Evolutionary conservation across 2,888 invertebrate species (phyloP), one percentile per base, ranked within the genome.

Genomic region (Craniophora ligustri): DNA sequence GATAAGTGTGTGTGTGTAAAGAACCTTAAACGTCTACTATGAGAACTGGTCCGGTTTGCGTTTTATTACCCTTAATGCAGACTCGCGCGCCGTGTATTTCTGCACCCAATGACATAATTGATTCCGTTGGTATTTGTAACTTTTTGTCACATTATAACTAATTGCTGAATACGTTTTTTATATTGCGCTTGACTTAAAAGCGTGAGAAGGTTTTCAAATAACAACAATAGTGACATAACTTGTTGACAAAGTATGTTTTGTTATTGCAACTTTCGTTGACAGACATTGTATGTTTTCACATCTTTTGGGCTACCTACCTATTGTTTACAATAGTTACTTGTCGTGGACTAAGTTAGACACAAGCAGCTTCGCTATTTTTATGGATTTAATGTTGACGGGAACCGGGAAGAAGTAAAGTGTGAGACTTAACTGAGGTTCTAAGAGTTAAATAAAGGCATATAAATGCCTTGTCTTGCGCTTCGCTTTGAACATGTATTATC

Each of bases 91-190:
- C 57, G 31, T 55, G 46, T 51, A 63, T 67, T 68, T 65, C 54
- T 64, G 53, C 48, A 61, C 23, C 38, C 26, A 65, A 58, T 65
- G 57, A 72, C 65, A 68, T 77, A 78, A 72, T 69, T 67, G 59
- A 71, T 69, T 67, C 56, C 19, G 38, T 26, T 41, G 62, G 58
- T 62, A 73, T 67, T 74, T 60, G 57, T 56, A 16, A 18, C 49
- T 71, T 78, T 74, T 77, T 75, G 65, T 61, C 58, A 50, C 48
- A 51, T 46, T 54, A 57, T 60, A 61, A 48, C 47, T 66, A 60
- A 57, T 42, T 46, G 54, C 54, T 64, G 57, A 44, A 63, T 67
- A 49, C 40, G 5, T 39, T 34, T 14, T n/a, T 5, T 39, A 13
- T 16, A 21, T 35, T n/a, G 39, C 23, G 18, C 16, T 47, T 19